phyloP scores from a whole-genome alignment of 2,113 vertebrate species.

The Rhinoderma darwinii region DNA sequence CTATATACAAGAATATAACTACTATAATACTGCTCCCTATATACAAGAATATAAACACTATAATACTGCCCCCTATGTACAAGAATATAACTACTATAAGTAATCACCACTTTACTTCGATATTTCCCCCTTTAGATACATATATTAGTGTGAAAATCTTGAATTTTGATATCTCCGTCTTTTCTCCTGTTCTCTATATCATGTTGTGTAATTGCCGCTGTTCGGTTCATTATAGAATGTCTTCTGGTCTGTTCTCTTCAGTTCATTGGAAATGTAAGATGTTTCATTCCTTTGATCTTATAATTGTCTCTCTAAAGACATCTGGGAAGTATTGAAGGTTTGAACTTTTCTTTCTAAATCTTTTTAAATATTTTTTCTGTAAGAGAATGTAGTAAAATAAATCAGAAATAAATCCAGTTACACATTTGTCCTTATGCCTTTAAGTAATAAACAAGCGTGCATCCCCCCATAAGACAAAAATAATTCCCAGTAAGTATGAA shows the following conservation, averaged over 20 bases:
- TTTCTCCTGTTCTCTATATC: too few relatives aligned
- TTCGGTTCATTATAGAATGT: too few relatives aligned
- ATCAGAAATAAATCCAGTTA: not conserved
- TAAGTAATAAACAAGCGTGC: too few relatives aligned
- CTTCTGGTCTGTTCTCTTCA: not conserved
- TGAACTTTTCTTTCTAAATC: not conserved
- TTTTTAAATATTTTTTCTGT: not conserved
- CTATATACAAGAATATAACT: slow-evolving; percentile 1
- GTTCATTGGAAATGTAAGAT: not conserved
- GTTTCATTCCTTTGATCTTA: not conserved
- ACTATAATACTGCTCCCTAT: slow-evolving; percentile 1
- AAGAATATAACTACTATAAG: too few relatives aligned
- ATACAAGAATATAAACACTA: too few relatives aligned
- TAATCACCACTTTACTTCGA: too few relatives aligned
- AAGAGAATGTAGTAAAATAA: not conserved
- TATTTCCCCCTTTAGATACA: too few relatives aligned
- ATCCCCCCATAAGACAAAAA: too few relatives aligned
- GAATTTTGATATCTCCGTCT: too few relatives aligned
- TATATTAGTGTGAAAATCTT: too few relatives aligned
- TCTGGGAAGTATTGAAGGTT: not conserved
- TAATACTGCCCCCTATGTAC: not conserved
- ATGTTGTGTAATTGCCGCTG: too few relatives aligned
- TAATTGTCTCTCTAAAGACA: not conserved
- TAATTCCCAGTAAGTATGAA: too few relatives aligned
- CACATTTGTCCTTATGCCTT: not conserved